phyloP scores from a whole-genome alignment of 2,888 invertebrate species.

The Drosophila mayaguana region DNA sequence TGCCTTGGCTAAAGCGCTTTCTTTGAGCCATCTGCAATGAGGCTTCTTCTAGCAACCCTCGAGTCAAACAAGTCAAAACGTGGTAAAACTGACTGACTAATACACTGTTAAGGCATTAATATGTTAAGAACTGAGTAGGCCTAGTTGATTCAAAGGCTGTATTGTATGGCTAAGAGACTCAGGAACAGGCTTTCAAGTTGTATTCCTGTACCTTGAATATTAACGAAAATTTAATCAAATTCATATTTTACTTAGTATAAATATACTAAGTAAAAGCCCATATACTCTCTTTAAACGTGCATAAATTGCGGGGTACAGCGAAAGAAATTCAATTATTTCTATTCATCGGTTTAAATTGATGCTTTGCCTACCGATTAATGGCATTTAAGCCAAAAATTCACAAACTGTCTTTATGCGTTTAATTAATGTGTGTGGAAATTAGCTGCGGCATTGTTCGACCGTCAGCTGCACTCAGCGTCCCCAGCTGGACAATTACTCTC shows the following conservation, averaged over 20 bases:
- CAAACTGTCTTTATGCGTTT: constrained; percentile 9
- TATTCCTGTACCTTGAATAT: neutral
- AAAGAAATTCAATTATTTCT: constrained; percentile 7
- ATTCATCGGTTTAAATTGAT: constrained; percentile 4
- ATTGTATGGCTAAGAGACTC: neutral
- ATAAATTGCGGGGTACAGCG: neutral
- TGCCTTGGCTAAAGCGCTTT: constrained; percentile 41
- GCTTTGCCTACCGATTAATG: constrained; percentile 2
- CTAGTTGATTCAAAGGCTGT: neutral
- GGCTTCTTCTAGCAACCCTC: constrained; percentile 11
- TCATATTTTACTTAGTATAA: neutral
- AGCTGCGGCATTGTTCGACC: constrained; percentile 18
- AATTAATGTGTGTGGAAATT: constrained; percentile 35
- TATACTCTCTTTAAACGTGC: neutral
- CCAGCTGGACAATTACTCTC: constrained; percentile 1
- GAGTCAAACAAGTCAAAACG: neutral
- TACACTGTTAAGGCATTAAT: neutral
- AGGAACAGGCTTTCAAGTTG: neutral
- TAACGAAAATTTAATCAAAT: neutral
- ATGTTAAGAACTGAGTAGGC: neutral
- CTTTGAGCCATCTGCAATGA: constrained; percentile 12
- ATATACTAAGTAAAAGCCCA: too few species aligned
- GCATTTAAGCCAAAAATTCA: constrained; percentile 8
- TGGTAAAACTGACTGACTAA: neutral
- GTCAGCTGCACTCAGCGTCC: constrained; percentile 22